Evolutionary conservation across 2,888 invertebrate species (phyloP).

Genomic region (Drosophila neutralis): DNA sequence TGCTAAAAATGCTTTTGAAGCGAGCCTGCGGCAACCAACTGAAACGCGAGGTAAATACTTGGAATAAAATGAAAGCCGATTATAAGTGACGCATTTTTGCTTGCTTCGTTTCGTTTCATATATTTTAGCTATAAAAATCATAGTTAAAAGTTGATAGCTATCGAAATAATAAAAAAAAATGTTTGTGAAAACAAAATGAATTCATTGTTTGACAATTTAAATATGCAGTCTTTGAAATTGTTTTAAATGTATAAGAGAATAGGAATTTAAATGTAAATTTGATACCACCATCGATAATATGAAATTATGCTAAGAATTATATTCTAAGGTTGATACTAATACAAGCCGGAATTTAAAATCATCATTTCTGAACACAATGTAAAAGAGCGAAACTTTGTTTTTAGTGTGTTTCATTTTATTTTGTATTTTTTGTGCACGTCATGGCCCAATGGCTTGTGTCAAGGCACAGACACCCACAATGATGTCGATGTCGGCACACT

Average conservation of each 20-base stretch:
- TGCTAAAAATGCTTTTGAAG: constrained; percentile 32
- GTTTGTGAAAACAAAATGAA: constrained; percentile 1
- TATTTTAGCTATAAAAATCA: neutral
- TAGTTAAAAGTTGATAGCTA: neutral
- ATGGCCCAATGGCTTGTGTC: constrained; percentile 69
- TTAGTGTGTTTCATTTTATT: constrained; percentile 8
- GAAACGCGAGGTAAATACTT: neutral
- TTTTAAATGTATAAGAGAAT: neutral
- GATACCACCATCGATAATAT: neutral
- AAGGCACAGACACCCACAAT: constrained; percentile 76
- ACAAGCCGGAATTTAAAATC: constrained; percentile 25
- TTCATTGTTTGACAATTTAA: neutral
- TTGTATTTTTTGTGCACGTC: constrained; percentile 59
- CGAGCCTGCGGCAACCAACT: constrained; percentile 15
- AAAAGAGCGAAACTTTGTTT: constrained; percentile 30
- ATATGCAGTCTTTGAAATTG: neutral
- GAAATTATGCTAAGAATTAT: neutral
- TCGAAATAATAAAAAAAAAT: neutral
- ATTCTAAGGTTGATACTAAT: neutral
- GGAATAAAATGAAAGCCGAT: neutral
- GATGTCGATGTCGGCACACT: constrained; percentile 67
- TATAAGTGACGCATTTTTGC: neutral
- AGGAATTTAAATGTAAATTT: neutral
- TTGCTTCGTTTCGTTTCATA: neutral
- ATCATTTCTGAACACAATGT: constrained; percentile 24